These are phyloP conservation scores for Sesamia inferens DNA, from an alignment of 2,888 invertebrate genomes.

Conservation along the genomic window DNA sequence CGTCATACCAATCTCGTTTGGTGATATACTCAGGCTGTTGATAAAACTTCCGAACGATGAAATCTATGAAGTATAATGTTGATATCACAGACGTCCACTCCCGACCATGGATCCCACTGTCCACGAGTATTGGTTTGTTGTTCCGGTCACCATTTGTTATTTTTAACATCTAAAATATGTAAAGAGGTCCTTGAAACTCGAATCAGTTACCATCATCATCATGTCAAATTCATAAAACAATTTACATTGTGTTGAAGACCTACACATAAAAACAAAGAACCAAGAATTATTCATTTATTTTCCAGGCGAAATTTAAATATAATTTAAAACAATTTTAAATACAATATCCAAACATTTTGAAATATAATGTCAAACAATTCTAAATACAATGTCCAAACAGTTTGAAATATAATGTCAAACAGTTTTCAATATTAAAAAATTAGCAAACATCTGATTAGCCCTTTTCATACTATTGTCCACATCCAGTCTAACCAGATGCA, in stretches of 20 bases:
- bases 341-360: too few species aligned
- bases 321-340: too few species aligned
- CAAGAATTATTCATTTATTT: too few species aligned
- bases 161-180: slow-evolving; percentile 39
- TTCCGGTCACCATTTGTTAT: slow-evolving; percentile 25
- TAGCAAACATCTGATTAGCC: background rate
- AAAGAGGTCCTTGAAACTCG: background rate
- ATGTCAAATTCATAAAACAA: too few species aligned
- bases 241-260: too few species aligned
- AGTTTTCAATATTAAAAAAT: too few species aligned
- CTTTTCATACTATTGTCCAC: background rate
- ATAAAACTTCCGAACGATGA: slow-evolving; percentile 8
- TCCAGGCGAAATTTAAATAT: too few species aligned
- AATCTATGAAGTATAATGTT: slow-evolving; percentile 36
- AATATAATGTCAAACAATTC: too few species aligned
- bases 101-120: slow-evolving; percentile 30
- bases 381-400: too few species aligned
- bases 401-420: too few species aligned
- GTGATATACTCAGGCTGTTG: slow-evolving; percentile 33
- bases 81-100: slow-evolving; percentile 35
- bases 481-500: background rate
- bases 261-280: too few species aligned
- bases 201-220: too few species aligned
- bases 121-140: slow-evolving; percentile 23
- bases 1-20: slow-evolving; percentile 31